Evolutionary conservation across 2,888 invertebrate species (phyloP).

Genomic region (Ganaspis brasiliensis): DNA sequence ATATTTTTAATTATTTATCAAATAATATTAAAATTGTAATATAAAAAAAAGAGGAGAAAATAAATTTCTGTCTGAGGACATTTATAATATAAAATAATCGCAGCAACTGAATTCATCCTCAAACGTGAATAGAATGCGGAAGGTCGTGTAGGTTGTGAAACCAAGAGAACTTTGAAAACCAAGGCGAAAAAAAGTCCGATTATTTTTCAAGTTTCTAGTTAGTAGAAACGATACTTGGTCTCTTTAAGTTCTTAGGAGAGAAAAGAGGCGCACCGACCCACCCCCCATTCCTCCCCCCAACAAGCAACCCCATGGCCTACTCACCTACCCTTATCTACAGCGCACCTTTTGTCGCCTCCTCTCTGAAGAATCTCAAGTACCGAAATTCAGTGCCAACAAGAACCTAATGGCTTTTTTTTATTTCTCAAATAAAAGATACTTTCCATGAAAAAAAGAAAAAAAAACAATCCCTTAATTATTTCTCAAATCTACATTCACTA

Average conservation of each 20-base stretch:
- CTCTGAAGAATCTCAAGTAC: constrained; percentile 20
- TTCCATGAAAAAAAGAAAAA: neutral
- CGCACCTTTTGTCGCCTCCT: constrained; percentile 37
- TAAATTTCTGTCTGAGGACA: no score
- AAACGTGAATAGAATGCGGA: constrained; percentile 13
- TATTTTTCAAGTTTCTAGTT: neutral
- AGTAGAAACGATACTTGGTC: constrained; percentile 37
- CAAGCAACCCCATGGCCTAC: constrained; percentile 76
- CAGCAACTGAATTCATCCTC: constrained; percentile 15
- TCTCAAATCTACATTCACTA: no score
- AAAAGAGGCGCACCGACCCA: constrained; percentile 79
- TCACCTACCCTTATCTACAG: constrained; percentile 58
- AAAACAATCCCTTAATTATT: neutral
- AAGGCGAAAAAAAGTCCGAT: constrained; percentile 8
- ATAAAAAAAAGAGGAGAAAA: no score
- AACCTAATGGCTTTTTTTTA: neutral
- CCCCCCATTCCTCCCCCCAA: constrained; percentile 62
- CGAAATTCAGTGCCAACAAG: constrained; percentile 17
- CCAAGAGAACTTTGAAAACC: neutral
- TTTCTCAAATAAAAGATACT: neutral
- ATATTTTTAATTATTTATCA: no score
- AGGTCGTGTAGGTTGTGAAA: constrained; percentile 8
- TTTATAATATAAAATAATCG: neutral
- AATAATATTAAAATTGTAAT: neutral
- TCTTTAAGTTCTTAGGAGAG: constrained; percentile 47